These are phyloP conservation scores for Galerucella pusilla DNA, from an alignment of 2,888 invertebrate species.

Conservation along the genomic window DNA sequence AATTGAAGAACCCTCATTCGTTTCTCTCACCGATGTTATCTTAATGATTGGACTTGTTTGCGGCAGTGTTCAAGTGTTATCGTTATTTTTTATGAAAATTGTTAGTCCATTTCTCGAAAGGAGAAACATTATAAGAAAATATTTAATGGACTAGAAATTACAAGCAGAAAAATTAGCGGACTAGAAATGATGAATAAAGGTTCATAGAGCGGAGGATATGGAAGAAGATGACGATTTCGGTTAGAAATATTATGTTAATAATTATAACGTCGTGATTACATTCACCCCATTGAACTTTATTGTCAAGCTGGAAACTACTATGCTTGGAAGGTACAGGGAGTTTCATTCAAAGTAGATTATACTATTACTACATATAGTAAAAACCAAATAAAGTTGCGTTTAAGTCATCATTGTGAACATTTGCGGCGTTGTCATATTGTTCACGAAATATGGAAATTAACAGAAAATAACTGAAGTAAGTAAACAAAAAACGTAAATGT, in stretches of 20 bases:
- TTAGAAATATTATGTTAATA: not conserved
- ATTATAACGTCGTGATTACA: not conserved
- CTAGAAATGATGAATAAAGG: not conserved
- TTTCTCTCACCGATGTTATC: slow-evolving; percentile 3
- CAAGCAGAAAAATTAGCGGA: not conserved
- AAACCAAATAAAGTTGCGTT: too few relatives aligned
- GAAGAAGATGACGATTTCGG: not conserved
- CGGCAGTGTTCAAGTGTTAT: not conserved
- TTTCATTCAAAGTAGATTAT: too few relatives aligned
- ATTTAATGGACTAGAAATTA: not conserved
- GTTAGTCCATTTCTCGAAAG: not conserved
- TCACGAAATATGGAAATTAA: too few relatives aligned
- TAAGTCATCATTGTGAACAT: too few relatives aligned
- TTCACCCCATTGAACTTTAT: too few relatives aligned
- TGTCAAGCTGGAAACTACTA: too few relatives aligned
- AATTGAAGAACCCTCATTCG: not conserved
- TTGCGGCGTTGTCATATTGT: too few relatives aligned
- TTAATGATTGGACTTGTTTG: slow-evolving; percentile 1
- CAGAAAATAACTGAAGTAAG: too few relatives aligned
- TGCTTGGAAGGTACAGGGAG: too few relatives aligned
- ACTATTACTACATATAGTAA: too few relatives aligned
- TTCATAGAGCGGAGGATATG: not conserved
- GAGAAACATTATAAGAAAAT: not conserved
- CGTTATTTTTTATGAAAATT: not conserved
- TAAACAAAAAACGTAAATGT: too few relatives aligned